Base-by-base conservation (phyloP, 1,140 invertebrate genomes). In the Bactericera cockerelli region DNA sequence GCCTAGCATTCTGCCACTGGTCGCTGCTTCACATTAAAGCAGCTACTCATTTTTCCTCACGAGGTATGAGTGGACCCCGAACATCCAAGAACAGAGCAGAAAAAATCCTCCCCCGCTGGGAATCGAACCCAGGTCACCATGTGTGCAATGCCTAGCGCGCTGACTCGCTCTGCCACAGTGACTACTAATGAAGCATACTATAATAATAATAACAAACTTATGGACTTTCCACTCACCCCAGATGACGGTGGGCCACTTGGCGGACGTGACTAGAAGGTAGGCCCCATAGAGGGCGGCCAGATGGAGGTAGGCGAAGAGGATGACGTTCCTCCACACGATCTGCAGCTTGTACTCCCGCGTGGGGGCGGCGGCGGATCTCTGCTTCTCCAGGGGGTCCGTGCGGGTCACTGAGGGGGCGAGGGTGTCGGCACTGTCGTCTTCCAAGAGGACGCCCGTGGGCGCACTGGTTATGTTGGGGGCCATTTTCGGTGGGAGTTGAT, bases 261-360 rank as follows among this genome's bases (percentile, higher is more conserved):
- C 89, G 0, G 81, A 80, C 8, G 86, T 84, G 10, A 95, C 70
- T 63, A 81, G 77, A 0, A 94, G 76, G 66, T 86, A 94, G 1
- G 86, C 64, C 25, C 91, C 92, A 69, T 93, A 93, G 1, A 96
- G 21, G 2, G 90, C 86, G 22, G 81, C 83, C 13, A 87, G 25
- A 73, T 99, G 95, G n/a, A 98, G 77, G 62, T 83, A 82, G 6
- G 74, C 67, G 70, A 97, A 95, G 0, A 91, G 71, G 4, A 86
- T 74, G 10, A 98, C 89, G 71, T 98, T 98, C 65, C 84, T 80
- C 93, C 94, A 98, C 0, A 97, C 93, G 25, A 93, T 81, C 65
- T 84, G 67, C 6, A 75, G 67, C 39, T 60, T 58, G 62, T 67
- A 75, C 26, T 61, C 60, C 42, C 58, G 49, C 26, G 60, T 55